Evolutionary conservation across 2,113 vertebrate species (phyloP).

Genomic region (Noturus placidus): DNA sequence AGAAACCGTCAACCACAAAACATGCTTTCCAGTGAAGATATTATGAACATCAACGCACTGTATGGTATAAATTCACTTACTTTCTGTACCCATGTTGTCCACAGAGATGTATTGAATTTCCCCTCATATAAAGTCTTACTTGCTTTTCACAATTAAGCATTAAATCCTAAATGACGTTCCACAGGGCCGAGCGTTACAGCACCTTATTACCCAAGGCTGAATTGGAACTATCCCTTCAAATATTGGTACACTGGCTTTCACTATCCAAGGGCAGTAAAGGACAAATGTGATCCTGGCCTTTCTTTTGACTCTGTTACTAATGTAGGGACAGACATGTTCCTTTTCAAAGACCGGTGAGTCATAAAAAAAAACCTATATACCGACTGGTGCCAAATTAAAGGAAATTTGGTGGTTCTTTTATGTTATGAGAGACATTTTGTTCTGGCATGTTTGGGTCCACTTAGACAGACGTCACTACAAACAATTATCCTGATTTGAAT

Average conservation of each 20-base stretch:
- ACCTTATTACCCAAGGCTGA: slow-evolving; percentile 48
- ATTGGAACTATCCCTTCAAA: slow-evolving; percentile 51
- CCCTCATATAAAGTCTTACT: background rate
- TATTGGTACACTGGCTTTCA: slow-evolving; percentile 51
- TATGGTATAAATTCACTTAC: slow-evolving; percentile 73
- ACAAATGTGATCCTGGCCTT: slow-evolving; percentile 66
- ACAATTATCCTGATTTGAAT: background rate
- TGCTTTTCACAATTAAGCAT: background rate
- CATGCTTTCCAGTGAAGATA: slow-evolving; percentile 76
- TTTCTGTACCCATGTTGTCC: background rate
- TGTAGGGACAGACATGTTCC: slow-evolving; percentile 67
- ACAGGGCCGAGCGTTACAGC: slow-evolving; percentile 57
- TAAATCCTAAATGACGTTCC: slow-evolving; percentile 13
- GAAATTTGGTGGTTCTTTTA: background rate
- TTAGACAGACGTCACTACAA: background rate
- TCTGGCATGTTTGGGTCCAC: background rate
- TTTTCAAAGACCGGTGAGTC: slow-evolving; percentile 70
- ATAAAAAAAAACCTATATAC: background rate
- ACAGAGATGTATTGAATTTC: background rate
- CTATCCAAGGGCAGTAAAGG: slow-evolving; percentile 56
- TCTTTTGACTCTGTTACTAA: slow-evolving; percentile 72
- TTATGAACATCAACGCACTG: slow-evolving; percentile 74
- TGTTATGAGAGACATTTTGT: background rate
- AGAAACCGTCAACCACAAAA: slow-evolving; percentile 46
- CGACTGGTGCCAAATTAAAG: background rate